Conservation (phyloP, 2,113 vertebrate species). For the Morone saxatilis region DNA sequence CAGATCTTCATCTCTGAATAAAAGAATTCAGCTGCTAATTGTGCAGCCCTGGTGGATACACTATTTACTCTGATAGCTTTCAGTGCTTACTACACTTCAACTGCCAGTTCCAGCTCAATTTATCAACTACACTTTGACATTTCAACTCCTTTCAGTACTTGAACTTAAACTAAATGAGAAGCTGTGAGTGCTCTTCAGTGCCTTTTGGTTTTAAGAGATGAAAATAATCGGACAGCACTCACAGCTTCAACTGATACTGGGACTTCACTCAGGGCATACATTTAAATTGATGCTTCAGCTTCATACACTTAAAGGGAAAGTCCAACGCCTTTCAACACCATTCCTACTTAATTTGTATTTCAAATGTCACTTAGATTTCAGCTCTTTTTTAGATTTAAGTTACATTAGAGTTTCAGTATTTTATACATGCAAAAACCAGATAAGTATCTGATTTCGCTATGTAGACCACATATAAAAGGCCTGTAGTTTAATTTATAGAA, state of each 20-base stretch:
- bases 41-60: background rate
- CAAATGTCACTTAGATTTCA: background rate
- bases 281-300: background rate
- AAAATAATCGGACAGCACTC: background rate
- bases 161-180: background rate
- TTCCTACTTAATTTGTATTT: background rate
- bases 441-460: background rate
- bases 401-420: background rate
- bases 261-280: background rate
- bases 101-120: background rate
- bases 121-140: background rate
- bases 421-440: background rate
- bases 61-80: background rate
- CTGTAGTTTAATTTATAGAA: background rate
- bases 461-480: background rate
- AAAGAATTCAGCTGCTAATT: background rate
- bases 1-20: background rate
- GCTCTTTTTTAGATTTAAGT: too few species aligned
- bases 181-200: background rate
- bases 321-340: background rate
- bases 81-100: background rate
- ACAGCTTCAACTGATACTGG: background rate
- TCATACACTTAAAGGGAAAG: background rate
- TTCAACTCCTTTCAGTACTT: background rate
- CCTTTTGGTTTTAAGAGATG: background rate